Percentiles rank a stretch among this genome's conserved stretches.
Conservation (phyloP, 2,888 invertebrate genomes). For the Eristalis pertinax region DNA sequence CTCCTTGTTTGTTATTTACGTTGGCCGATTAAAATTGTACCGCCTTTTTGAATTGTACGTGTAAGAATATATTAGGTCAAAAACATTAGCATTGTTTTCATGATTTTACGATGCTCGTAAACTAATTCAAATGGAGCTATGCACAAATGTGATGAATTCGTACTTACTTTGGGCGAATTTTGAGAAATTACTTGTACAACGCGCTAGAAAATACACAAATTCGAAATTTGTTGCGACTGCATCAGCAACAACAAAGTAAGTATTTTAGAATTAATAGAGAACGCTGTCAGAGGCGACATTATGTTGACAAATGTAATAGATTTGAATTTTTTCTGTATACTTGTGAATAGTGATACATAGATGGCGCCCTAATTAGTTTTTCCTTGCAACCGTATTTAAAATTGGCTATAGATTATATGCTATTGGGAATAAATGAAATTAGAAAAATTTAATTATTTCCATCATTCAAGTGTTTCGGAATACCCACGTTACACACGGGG, state of each 20-base stretch:
- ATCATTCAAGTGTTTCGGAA: too few relatives aligned
- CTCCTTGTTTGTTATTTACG: constrained; percentile 28
- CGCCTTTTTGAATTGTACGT: constrained; percentile 30
- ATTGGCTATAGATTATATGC: too few relatives aligned
- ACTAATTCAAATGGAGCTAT: background rate
- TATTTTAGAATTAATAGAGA: constrained; percentile 24
- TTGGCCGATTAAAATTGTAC: constrained; percentile 16
- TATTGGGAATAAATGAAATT: too few relatives aligned
- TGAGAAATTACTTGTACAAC: background rate
- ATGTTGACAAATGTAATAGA: constrained; percentile 32
- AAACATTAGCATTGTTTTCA: background rate
- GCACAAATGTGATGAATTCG: background rate
- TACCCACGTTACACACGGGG: too few relatives aligned
- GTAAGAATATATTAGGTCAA: background rate
- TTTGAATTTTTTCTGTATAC: background rate
- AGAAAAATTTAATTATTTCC: too few relatives aligned
- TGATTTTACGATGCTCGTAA: background rate
- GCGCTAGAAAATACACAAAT: background rate
- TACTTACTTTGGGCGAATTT: background rate
- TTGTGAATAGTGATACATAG: background rate
- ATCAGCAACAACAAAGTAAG: constrained; percentile 27
- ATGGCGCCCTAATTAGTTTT: background rate
- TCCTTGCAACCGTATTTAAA: background rate
- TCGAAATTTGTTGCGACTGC: background rate
- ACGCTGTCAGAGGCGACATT: constrained; percentile 17